Evolutionary conservation across 1,140 invertebrate genomes (phyloP).

Genomic region (Agrilus planipennis): DNA sequence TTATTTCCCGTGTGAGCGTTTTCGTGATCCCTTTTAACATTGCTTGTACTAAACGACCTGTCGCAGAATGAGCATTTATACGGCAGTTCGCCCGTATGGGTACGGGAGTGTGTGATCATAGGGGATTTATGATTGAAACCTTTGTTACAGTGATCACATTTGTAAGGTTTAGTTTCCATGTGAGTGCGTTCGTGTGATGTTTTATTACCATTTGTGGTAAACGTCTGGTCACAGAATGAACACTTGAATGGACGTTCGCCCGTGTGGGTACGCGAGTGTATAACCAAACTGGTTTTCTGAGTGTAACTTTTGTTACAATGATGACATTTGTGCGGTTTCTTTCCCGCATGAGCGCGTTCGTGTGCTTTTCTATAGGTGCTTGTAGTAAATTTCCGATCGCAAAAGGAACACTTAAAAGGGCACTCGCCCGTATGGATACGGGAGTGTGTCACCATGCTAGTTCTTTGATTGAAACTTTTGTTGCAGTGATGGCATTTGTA

Average conservation of each 20-base stretch:
- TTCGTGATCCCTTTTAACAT: too few relatives aligned
- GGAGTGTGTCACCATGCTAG: not conserved
- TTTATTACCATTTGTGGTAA: not conserved
- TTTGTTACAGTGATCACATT: constrained; percentile 40
- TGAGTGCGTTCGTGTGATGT: too few relatives aligned
- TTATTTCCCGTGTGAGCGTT: too few relatives aligned
- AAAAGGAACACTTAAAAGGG: constrained; percentile 2
- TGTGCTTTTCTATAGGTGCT: constrained; percentile 1
- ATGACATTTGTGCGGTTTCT: constrained; percentile 32
- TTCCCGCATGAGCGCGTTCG: constrained; percentile 35
- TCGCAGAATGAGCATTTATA: constrained; percentile 61
- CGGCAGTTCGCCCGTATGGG: constrained; percentile 57
- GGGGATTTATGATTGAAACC: constrained; percentile 54
- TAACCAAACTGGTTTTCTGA: constrained; percentile 18
- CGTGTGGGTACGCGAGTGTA: constrained; percentile 26
- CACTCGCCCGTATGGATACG: constrained; percentile 1
- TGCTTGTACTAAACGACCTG: constrained; percentile 58
- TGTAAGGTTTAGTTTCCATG: constrained; percentile 35
- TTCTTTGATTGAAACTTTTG: too few relatives aligned
- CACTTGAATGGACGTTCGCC: constrained; percentile 40
- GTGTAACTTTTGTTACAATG: constrained; percentile 23
- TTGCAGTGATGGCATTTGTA: not conserved
- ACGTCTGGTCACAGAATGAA: constrained; percentile 1
- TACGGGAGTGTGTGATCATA: constrained; percentile 56
- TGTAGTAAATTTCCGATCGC: not conserved